A percentile compares a stretch with the other conserved stretches of the same genome.
Evolutionary conservation across 2,113 vertebrate genomes (phyloP).

Genomic region (Zootoca vivipara): DNA sequence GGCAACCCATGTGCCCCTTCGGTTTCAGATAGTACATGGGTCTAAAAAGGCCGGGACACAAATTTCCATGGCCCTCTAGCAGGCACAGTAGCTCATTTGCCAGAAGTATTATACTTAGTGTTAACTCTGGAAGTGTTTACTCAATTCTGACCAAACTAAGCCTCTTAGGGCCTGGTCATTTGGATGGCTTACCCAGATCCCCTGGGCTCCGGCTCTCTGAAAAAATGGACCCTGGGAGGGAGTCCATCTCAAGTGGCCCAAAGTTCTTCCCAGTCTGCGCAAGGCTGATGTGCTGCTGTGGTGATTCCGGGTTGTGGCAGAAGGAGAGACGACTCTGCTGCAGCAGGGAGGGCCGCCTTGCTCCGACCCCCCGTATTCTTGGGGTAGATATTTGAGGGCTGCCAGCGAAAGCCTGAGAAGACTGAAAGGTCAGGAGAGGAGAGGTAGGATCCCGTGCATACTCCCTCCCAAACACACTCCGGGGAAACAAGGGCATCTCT

Average conservation of each 20-base stretch:
- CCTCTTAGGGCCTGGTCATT: background rate
- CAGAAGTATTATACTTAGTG: too few relatives aligned
- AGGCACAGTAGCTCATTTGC: too few relatives aligned
- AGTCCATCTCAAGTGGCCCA: slow-evolving; percentile 34
- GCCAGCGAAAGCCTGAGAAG: slow-evolving; percentile 40
- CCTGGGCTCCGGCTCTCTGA: slow-evolving; percentile 82
- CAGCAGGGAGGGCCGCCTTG: slow-evolving; percentile 71
- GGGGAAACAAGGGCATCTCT: background rate
- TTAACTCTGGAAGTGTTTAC: too few relatives aligned
- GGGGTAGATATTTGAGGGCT: slow-evolving; percentile 55
- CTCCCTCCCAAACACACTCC: background rate
- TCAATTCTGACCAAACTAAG: too few relatives aligned
- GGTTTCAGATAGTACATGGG: too few relatives aligned
- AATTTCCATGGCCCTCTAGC: too few relatives aligned
- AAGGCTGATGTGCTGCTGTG: background rate
- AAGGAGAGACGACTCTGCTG: slow-evolving; percentile 69
- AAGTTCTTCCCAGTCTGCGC: slow-evolving; percentile 11
- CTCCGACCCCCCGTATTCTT: slow-evolving; percentile 66
- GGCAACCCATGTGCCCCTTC: too few relatives aligned
- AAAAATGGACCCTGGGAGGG: slow-evolving; percentile 66
- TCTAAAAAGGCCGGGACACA: too few relatives aligned
- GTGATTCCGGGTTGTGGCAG: slow-evolving; percentile 51
- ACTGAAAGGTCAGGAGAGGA: background rate
- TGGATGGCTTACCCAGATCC: slow-evolving; percentile 78
- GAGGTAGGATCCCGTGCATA: background rate